phyloP scores from a whole-genome alignment of 2,113 vertebrate species.

The Sclerurus mexicanus region DNA sequence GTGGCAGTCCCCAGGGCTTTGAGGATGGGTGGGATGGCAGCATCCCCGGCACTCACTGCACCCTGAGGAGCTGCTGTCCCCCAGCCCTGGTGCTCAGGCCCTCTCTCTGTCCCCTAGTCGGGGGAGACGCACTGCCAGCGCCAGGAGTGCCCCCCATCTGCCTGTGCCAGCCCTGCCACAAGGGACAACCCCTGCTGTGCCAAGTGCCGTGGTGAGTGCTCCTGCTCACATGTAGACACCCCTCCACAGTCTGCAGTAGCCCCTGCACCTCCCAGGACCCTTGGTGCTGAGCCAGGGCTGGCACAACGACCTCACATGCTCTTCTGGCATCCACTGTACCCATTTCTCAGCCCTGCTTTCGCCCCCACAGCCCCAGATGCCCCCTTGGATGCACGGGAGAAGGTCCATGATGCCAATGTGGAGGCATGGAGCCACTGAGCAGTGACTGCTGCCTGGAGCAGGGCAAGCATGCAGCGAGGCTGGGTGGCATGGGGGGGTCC shows the following conservation, averaged over 20 bases:
- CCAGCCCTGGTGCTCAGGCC: fast-evolving
- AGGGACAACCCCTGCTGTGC: slow-evolving; percentile 81
- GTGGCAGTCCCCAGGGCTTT: neutral
- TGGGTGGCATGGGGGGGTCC: neutral
- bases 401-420: slow-evolving; percentile 21
- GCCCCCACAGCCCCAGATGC: neutral
- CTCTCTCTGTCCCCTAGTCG: slow-evolving; percentile 61
- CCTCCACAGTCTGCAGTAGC: neutral
- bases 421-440: slow-evolving; percentile 63
- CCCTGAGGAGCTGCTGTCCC: neutral
- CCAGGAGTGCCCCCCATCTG: slow-evolving; percentile 80
- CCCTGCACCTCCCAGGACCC: neutral
- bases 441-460: neutral
- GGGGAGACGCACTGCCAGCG: slow-evolving; percentile 88
- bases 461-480: neutral
- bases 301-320: neutral
- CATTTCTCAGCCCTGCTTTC: fast-evolving
- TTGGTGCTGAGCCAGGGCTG: neutral
- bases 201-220: slow-evolving; percentile 77
- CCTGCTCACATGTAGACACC: fast-evolving
- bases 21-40: neutral
- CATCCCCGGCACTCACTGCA: fast-evolving
- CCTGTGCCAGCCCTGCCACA: slow-evolving; percentile 73
- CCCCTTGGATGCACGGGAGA: slow-evolving; percentile 26
- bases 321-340: neutral